Base-by-base conservation (phyloP, 2,113 vertebrate genomes). In the Galbula dea region DNA sequence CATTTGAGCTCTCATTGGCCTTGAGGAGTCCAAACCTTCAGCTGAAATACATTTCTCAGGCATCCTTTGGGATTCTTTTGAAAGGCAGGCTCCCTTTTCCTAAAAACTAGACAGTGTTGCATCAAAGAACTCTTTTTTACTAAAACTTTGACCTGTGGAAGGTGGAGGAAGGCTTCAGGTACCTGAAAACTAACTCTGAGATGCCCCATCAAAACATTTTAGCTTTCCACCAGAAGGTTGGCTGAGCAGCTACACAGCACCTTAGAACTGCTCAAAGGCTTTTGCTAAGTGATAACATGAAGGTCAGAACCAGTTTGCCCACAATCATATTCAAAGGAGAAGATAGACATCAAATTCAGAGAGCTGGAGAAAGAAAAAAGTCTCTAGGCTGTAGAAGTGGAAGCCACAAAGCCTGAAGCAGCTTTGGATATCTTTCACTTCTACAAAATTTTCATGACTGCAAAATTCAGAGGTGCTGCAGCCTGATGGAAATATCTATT, bases 321-420 rank as follows among this genome's bases (percentile, higher is more conserved):
- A 59, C 69, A 78, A 84, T 82, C 37, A 15, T 68, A 93, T 88
- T 96, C 79, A 83, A 88, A 89, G 65, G 32, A 94, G 49, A 90
- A 93, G 83, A 92, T 93, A 68, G 21, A 46, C 58, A 84, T 92
- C 66, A 86, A 91, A 82, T 73, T 49, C 66, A 89, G 71, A 73
- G n/a, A 84, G 73, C 83, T 90, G 65, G 54, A 62, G 81, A 90
- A 22, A 49, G n/a, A 49, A 51, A 94, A 51, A 86, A 75, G 37
- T 65, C 58, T 82, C 45, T 27, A 66, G 67, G 62, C 81, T 79
- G 8, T 58, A 10, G 39, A 73, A 86, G 23, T 76, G 55, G 46
- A 91, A 92, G 77, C 41, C 71, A 66, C 74, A 89, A 68, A 69
- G 83, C 89, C 73, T 66, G 86, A 92, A 96, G 91, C 74, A 89